Evolutionary conservation across 2,113 vertebrate species (phyloP), one percentile per base, ranked within the genome.

Genomic region (Poeciliopsis prolifica): DNA sequence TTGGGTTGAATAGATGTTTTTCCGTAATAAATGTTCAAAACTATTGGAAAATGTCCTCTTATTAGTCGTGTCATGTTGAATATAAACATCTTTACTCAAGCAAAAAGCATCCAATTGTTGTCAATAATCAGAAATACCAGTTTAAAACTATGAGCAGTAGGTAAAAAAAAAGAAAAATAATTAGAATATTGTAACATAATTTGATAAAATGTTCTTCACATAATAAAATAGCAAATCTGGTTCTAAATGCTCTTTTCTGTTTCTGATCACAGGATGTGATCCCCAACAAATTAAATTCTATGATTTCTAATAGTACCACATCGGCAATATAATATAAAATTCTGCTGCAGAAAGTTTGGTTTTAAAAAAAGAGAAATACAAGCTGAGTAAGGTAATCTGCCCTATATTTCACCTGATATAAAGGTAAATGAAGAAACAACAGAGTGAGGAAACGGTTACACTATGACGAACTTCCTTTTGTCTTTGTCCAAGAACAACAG

Each of bases 401-500:
- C 35, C 35, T 37, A 11, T 37, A 37, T 37, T 37, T 37, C 35
- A 37, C 35, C 10, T 33, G 10, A 48, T 22, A 35, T 33, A 28
- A 24, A 42, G 65, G 22, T 9, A 64, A 12, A 70, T 15, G 35
- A 31, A 83, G 14, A 58, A 29, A 29, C 1, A 0, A 1, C 48
- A 1, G 6, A 29, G 35, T 30, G 30, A 60, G 75, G 76, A 84
- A 86, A 82, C 72, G 70, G 64, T 70, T 83, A 74, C 63, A 58
- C 29, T 63, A 8, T 37, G 65, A 64, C 26, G 35, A 70, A 67
- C 54, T 65, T 68, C 75, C 63, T 42, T 80, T 65, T 3, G 70
- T 72, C 60, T 75, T 78, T 70, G 51, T 89, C 77, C 75, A 84
- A 87, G 48, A 84, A 83, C 26, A 87, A 80, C 85, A 90, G 77